Evolutionary conservation across 2,797 vertebrate species (phyloP).

Genomic region (Huso huso): DNA sequence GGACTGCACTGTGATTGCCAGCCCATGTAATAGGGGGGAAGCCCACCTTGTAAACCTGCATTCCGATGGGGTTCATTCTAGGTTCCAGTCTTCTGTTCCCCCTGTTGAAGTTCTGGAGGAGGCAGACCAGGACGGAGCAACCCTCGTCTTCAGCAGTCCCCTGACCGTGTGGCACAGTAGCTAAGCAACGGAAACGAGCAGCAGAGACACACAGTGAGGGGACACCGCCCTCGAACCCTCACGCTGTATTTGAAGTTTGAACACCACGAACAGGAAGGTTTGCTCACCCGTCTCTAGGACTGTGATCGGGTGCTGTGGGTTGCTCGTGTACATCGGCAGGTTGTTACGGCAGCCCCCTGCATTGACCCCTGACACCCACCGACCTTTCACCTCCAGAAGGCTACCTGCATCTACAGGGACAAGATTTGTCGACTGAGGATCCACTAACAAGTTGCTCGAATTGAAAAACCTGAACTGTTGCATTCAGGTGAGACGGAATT

Average conservation of each 20-base stretch:
- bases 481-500: no score
- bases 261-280: not conserved
- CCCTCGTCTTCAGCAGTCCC: not conserved
- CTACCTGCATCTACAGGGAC: constrained; percentile 9
- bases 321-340: constrained; percentile 3
- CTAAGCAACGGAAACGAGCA: no score
- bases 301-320: constrained; percentile 13
- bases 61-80: constrained; percentile 10
- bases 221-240: no score
- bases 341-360: constrained; percentile 14
- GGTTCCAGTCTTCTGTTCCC: constrained; percentile 4
- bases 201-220: no score
- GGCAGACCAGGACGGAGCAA: constrained; percentile 9
- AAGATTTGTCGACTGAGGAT: not conserved
- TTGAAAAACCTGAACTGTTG: not conserved
- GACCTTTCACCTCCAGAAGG: constrained; percentile 9
- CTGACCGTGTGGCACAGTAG: not conserved
- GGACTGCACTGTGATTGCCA: no score
- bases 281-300: constrained; percentile 4
- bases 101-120: constrained; percentile 11
- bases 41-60: constrained; percentile 11
- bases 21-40: not conserved
- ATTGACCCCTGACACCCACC: constrained; percentile 8
- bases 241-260: no score
- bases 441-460: not conserved